Base-by-base conservation (phyloP, 2,888 invertebrate species). In the Thera britannica region DNA sequence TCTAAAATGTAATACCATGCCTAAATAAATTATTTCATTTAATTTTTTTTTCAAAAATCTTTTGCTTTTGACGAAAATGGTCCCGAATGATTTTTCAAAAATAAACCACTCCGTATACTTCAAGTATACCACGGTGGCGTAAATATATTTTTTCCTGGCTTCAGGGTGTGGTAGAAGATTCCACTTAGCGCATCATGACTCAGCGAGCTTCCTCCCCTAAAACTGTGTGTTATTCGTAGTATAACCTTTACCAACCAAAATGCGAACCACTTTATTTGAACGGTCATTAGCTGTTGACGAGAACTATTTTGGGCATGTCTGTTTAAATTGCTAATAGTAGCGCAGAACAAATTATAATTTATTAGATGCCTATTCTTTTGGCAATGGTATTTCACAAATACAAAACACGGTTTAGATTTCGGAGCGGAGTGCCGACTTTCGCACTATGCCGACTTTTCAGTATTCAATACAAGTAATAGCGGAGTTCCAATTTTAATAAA, bases 221-320 rank as follows among this genome's bases (percentile, higher is more conserved):
- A 68, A 59, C 59, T 70, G 36, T 58, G 23, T 44, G 49, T 41
- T 63, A 59, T 46, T 52, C 58, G 79, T 81, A 87, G 84, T 83
- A 83, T 82, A 83, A 78, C 82, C 81, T 81, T 83, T 83, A 83
- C 77, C 76, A 73, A 73, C 78, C 78, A 79, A 81, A 83, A 85
- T 80, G 83, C 75, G 75, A 77, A 74, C 80, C 83, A 85, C 87
- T 85, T 83, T 83, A 81, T 82, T 84, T 83, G 79, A 84, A 77
- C 80, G 80, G 78, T 82, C 83, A 82, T 85, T 83, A 84, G 57
- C 80, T 73, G 79, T 80, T 83, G 83, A 81, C 81, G 71, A 72
- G 72, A n/a, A 63, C 77, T 81, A 80, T 83, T 84, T 82, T 80
- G 77, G 72, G 71, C 72, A 70, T 76, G 75, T 76, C 79, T 67